These are phyloP conservation scores for Calliopum simillimum DNA, from an alignment of 2,888 invertebrate genomes.

Conservation along the genomic window DNA sequence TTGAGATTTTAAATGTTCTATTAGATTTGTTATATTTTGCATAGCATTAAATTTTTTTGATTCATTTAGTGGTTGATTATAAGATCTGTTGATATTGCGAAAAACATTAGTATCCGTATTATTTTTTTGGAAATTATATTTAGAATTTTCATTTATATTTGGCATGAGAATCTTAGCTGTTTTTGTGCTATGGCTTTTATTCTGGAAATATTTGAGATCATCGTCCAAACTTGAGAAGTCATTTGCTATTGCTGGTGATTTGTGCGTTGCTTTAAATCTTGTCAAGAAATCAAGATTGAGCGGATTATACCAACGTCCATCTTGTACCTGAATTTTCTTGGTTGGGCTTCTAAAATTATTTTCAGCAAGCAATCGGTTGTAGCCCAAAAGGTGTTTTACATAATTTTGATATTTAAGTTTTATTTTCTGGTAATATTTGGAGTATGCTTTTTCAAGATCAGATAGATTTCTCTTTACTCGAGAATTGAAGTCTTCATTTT, in stretches of 20 bases:
- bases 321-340: slow-evolving; percentile 53
- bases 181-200: background rate
- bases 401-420: slow-evolving; percentile 63
- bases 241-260: slow-evolving; percentile 48
- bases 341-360: slow-evolving; percentile 46
- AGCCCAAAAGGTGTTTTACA: slow-evolving; percentile 61
- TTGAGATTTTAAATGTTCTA: slow-evolving; percentile 62
- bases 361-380: slow-evolving; percentile 47
- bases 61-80: slow-evolving; percentile 38
- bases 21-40: slow-evolving; percentile 43
- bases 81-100: slow-evolving; percentile 40
- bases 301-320: slow-evolving; percentile 56
- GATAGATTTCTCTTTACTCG: slow-evolving; percentile 48
- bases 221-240: slow-evolving; percentile 45
- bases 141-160: slow-evolving; percentile 53
- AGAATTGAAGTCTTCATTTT: background rate
- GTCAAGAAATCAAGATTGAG: slow-evolving; percentile 54
- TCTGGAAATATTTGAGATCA: slow-evolving; percentile 42
- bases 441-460: slow-evolving; percentile 60
- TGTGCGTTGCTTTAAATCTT: slow-evolving; percentile 53
- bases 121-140: slow-evolving; percentile 42
- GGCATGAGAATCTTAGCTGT: slow-evolving; percentile 51
- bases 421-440: slow-evolving; percentile 63
- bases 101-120: slow-evolving; percentile 36
- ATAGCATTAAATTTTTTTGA: too few species aligned